These are phyloP conservation scores for Eristalis intricaria DNA, from an alignment of 2,888 invertebrate species.

Conservation along the genomic window DNA sequence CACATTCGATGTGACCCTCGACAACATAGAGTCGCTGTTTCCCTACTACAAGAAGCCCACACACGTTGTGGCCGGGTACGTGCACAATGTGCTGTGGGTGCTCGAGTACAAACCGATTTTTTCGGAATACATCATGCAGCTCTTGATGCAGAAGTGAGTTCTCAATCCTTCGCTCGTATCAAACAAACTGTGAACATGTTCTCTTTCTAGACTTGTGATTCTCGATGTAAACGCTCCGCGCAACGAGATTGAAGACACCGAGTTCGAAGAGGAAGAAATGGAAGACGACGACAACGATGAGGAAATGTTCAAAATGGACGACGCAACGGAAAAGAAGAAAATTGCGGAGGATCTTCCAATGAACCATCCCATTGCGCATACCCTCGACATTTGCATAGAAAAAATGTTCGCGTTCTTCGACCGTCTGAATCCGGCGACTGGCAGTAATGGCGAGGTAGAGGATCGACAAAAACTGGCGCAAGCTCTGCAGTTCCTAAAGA, in stretches of 20 bases:
- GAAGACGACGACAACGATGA: constrained; percentile 77
- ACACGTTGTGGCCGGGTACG: constrained; percentile 87
- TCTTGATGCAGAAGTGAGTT: constrained; percentile 89
- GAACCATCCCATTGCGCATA: constrained; percentile 84
- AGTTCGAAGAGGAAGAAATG: constrained; percentile 81
- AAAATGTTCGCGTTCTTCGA: constrained; percentile 87
- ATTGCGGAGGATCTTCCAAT: constrained; percentile 74
- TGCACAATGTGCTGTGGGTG: constrained; percentile 90
- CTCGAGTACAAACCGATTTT: constrained; percentile 88
- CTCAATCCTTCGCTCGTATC: background rate
- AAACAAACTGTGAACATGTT: background rate
- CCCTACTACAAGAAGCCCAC: constrained; percentile 89
- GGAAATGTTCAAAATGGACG: constrained; percentile 79
- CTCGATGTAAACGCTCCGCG: constrained; percentile 87
- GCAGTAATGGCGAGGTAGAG: constrained; percentile 75
- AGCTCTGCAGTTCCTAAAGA: constrained; percentile 81
- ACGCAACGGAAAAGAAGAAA: constrained; percentile 24
- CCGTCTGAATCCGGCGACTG: constrained; percentile 73
- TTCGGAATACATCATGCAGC: constrained; percentile 86
- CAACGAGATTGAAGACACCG: constrained; percentile 84
- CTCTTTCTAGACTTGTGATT: constrained; percentile 84
- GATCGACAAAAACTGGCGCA: constrained; percentile 82
- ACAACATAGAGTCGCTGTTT: constrained; percentile 85
- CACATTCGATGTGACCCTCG: constrained; percentile 87
- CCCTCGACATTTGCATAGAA: constrained; percentile 90